Evolutionary conservation across 2,888 invertebrate genomes (phyloP), one percentile per base, ranked within the genome.

Genomic region (Amphipyra tragopoginis): DNA sequence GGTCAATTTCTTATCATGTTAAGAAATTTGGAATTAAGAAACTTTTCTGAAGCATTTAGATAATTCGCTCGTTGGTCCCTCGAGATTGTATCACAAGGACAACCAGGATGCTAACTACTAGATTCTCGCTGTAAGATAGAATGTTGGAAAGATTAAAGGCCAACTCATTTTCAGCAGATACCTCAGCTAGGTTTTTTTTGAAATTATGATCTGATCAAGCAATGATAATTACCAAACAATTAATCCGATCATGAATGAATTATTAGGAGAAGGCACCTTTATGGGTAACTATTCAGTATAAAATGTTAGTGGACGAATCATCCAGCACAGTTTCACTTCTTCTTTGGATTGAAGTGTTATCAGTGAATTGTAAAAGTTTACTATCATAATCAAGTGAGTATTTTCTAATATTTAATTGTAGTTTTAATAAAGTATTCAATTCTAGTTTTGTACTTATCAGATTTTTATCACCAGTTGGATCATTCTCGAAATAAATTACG

Each of bases 231-330:
- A 53, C 11, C 58, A 48, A 47, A 51, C 65, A 74, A 78, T 71
- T 40, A 49, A 33, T 36, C 10, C 13, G 44, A 26, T 26, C 40
- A 52, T 71, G 38, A 69, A 42, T 42, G 36, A 14, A 33, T 33
- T 42, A 40, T 51, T 36, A 56, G 42, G 49, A 54, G 39, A 55
- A 53, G 6, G 33, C 59, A 34, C 21, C 21, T 21, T 21, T 62
- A 49, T 74, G 74, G 66, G 64, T 55, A 65, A 38, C 9, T 5
- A 0, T 5, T 39, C 7, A 38, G 40, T 78, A 78, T 78, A 78
- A 66, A 78, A 74, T n/a, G 6, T 14, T n/a, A 5, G 13, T 6
- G 10, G 8, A 38, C 6, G 2, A 6, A 38, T 2, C 6, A 14
- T 44, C 33, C 5, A 1, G 10, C 15, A 74, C 72, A 74, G 68